Evolutionary conservation across 2,888 invertebrate genomes (phyloP), one percentile per base, ranked within the genome.

Genomic region (Malthinus flaveolus): DNA sequence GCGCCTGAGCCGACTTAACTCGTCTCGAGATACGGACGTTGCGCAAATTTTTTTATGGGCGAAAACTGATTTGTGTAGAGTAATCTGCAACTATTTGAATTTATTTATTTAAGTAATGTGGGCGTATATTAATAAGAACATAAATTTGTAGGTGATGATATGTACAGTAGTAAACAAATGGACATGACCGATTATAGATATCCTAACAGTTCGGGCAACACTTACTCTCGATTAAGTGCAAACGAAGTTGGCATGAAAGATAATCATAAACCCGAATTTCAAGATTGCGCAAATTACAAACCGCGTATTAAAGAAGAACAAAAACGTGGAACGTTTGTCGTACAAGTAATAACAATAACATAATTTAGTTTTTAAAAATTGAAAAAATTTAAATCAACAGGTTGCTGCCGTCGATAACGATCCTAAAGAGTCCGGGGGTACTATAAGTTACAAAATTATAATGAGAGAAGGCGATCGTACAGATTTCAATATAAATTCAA

Each of bases 241-340:
- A 54, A 13, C 7, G 59, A 59, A 7, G 46, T 46, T 11, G 61
- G 49, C 34, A 45, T 36, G 15, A 61, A 61, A 32, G 85, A 93
- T 79, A 93, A 92, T 78, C 89, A 93, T 75, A 95, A 95, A 73
- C 96, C 96, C 1, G 85, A 89, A 60, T 95, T 96, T 78, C 86
- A 85, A 37, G 85, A 92, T 68, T 97, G 97, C 79, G 85, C 87
- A 55, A 84, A 82, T 68, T 96, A 96, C 79, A 87, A 85, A 70
- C 93, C 91, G 0, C 83, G 84, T 31, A 90, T 94, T 13, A 87
- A 88, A 73, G 96, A 95, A 79, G 86, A 89, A 73, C 73, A 76
- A 65, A 82, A 84, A 0, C 79, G 85, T 34, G 90, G 88, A 55
- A 89, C 89, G 0, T 85, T 82, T 65, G 93, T 97, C 8, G 87